These are phyloP conservation scores for Watsonalla binaria DNA, from an alignment of 2,888 invertebrate species.

Conservation along the genomic window DNA sequence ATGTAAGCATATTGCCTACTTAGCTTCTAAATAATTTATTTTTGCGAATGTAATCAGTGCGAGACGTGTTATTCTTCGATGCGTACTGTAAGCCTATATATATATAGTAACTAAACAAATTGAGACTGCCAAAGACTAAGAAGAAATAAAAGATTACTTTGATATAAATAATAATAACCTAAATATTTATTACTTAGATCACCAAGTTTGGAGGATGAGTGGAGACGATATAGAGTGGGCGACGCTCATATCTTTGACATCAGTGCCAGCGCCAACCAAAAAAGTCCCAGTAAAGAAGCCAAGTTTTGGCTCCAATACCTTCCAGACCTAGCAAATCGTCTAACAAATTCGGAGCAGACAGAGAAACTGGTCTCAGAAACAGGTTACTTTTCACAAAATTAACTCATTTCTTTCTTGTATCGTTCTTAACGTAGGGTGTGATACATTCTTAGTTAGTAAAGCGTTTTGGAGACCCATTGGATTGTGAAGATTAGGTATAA, in stretches of 20 bases:
- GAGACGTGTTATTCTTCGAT: too few species aligned
- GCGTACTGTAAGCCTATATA: too few species aligned
- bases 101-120: too few species aligned
- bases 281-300: slow-evolving; percentile 38
- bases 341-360: slow-evolving; percentile 36
- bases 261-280: slow-evolving; percentile 16
- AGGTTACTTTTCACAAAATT: slow-evolving; percentile 27
- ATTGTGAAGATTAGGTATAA: too few species aligned
- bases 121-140: too few species aligned
- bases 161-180: neutral
- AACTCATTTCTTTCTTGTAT: too few species aligned
- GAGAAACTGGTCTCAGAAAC: slow-evolving; percentile 44
- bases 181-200: slow-evolving; percentile 44
- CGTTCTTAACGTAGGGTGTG: too few species aligned
- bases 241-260: slow-evolving; percentile 73
- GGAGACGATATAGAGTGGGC: slow-evolving; percentile 79
- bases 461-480: too few species aligned
- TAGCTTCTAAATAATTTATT: too few species aligned
- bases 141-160: too few species aligned
- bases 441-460: too few species aligned
- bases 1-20: too few species aligned
- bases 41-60: neutral
- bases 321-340: slow-evolving; percentile 44
- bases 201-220: slow-evolving; percentile 77
- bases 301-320: slow-evolving; percentile 70